Conservation (phyloP, 2,113 vertebrate species). For the Gorsachius goisagi region DNA sequence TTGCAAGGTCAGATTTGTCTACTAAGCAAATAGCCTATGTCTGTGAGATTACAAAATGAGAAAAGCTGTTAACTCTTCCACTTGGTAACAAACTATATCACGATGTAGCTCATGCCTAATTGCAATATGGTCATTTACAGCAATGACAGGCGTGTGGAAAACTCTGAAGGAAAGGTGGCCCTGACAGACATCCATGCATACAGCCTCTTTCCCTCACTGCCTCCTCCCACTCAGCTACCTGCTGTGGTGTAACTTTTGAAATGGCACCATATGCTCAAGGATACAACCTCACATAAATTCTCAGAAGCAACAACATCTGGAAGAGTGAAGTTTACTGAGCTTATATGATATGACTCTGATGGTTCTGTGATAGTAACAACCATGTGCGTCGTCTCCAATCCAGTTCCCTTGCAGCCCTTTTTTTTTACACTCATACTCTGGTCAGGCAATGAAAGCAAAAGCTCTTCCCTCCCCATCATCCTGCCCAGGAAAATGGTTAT, state of each 20-base stretch:
- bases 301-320: slow-evolving; percentile 39
- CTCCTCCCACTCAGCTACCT: slow-evolving; percentile 29
- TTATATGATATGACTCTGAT: background rate
- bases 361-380: background rate
- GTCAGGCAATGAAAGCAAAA: background rate
- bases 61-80: background rate
- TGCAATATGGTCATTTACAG: background rate
- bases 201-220: background rate
- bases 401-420: background rate
- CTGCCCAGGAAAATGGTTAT: background rate
- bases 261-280: slow-evolving; percentile 9
- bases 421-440: background rate
- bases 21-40: background rate
- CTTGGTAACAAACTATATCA: background rate
- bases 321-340: background rate
- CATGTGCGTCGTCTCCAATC: background rate
- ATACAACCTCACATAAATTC: background rate
- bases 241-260: slow-evolving; percentile 17
- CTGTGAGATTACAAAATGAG: background rate
- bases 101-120: background rate
- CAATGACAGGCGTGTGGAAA: background rate
- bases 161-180: background rate
- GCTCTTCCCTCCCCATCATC: background rate
- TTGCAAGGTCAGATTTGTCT: background rate
- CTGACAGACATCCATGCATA: background rate